These are phyloP conservation scores for Pipistrellus pipistrellus DNA, from an alignment of 2,797 vertebrate species.

Conservation along the genomic window DNA sequence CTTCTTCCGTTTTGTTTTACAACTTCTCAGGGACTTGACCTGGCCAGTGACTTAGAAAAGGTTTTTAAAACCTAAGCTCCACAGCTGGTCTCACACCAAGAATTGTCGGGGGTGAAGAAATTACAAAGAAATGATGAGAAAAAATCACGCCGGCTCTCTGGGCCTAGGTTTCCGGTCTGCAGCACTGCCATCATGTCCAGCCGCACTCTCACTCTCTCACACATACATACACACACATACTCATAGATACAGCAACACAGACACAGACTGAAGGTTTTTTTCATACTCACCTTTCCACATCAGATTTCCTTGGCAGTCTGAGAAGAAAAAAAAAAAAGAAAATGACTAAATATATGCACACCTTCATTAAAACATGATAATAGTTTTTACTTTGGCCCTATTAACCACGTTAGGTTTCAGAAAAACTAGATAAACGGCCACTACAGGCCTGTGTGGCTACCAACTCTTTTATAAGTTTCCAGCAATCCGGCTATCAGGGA, in stretches of 20 bases:
- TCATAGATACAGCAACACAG: not conserved
- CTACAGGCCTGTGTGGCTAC: not conserved
- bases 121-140: not conserved
- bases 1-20: constrained; percentile 5
- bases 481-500: constrained; percentile 27
- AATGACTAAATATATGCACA: constrained; percentile 68
- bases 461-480: constrained; percentile 10
- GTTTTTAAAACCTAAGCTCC: constrained; percentile 37
- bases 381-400: constrained; percentile 44
- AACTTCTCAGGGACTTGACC: constrained; percentile 4
- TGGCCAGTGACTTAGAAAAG: constrained; percentile 39
- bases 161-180: constrained; percentile 2
- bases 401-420: constrained; percentile 26
- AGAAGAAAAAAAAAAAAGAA: constrained; percentile 60
- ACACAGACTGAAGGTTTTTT: constrained; percentile 34
- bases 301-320: constrained; percentile 98
- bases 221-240: not conserved
- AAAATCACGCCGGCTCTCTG: not conserved
- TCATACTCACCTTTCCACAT: constrained; percentile 97
- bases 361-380: constrained; percentile 44
- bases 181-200: not conserved
- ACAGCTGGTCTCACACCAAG: constrained; percentile 45
- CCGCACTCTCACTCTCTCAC: not conserved
- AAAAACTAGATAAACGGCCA: constrained; percentile 63
- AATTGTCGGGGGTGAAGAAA: constrained; percentile 32